phyloP scores from a whole-genome alignment of 1,140 invertebrate genomes.

The Colletes latitarsis region DNA sequence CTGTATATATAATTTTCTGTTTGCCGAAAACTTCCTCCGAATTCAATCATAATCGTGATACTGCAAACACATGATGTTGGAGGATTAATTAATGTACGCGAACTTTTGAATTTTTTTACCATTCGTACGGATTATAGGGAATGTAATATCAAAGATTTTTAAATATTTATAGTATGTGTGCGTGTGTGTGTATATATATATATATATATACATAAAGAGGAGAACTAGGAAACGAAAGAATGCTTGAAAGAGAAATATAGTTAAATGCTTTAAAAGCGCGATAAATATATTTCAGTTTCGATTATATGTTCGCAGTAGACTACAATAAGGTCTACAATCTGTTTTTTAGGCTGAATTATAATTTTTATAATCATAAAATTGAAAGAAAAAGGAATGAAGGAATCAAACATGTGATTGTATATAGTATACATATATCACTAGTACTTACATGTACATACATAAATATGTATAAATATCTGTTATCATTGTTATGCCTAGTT shows the following conservation, averaged over 20 bases:
- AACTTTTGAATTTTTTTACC: too few relatives aligned
- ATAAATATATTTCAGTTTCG: background rate
- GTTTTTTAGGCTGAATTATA: background rate
- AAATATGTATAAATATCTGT: conserved; percentile 53
- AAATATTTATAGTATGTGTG: background rate
- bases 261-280: background rate
- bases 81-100: background rate
- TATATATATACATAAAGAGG: conserved; percentile 11
- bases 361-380: background rate
- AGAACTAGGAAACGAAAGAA: background rate
- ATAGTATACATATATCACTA: conserved; percentile 35
- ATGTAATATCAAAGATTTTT: background rate
- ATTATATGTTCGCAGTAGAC: background rate
- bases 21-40: too few relatives aligned
- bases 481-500: conserved; percentile 59
- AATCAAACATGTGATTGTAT: conserved; percentile 32
- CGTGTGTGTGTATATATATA: background rate
- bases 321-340: background rate
- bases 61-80: too few relatives aligned
- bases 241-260: background rate
- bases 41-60: too few relatives aligned
- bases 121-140: too few relatives aligned
- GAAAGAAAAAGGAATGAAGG: conserved; percentile 1
- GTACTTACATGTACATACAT: conserved; percentile 43
- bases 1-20: too few relatives aligned